Conservation (phyloP, 1,140 invertebrate species). For the Linepithema humile region DNA sequence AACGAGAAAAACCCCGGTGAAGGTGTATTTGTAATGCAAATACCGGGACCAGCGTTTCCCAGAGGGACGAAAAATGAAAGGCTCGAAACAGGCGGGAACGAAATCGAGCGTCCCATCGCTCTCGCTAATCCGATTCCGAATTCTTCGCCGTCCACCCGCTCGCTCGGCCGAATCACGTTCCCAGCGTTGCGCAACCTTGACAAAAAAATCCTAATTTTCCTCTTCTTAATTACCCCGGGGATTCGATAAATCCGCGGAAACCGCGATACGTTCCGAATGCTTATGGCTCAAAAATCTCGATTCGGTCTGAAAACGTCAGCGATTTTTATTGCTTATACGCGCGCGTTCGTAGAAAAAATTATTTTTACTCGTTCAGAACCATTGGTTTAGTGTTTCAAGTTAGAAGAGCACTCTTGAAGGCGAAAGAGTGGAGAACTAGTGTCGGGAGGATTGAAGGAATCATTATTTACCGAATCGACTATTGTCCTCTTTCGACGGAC, state of each 20-base stretch:
- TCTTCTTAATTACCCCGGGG: slow-evolving; percentile 71
- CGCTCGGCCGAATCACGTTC: slow-evolving; percentile 66
- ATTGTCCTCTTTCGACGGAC: slow-evolving; percentile 64
- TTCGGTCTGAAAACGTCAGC: background rate
- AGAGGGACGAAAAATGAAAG: slow-evolving; percentile 73
- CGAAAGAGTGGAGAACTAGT: slow-evolving; percentile 33
- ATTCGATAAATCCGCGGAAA: slow-evolving; percentile 51
- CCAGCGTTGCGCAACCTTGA: slow-evolving; percentile 48
- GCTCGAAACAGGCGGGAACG: slow-evolving; percentile 62
- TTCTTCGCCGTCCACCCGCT: slow-evolving; percentile 62
- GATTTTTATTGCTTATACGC: background rate
- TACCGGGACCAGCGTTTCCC: slow-evolving; percentile 44
- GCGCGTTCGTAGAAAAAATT: too few species aligned
- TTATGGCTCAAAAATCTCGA: slow-evolving; percentile 44
- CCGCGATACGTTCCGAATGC: slow-evolving; percentile 46
- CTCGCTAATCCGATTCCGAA: slow-evolving; percentile 74
- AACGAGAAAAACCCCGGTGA: slow-evolving; percentile 68
- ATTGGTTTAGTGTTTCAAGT: background rate
- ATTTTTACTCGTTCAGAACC: background rate
- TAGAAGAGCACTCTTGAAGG: background rate
- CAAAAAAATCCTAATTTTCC: slow-evolving; percentile 71
- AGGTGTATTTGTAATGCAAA: slow-evolving; percentile 78
- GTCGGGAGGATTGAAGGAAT: slow-evolving; percentile 65
- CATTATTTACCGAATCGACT: slow-evolving; percentile 68
- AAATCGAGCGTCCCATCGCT: slow-evolving; percentile 68